Base-by-base conservation (phyloP, 2,797 vertebrate genomes). In the Adelosebastes latens region DNA sequence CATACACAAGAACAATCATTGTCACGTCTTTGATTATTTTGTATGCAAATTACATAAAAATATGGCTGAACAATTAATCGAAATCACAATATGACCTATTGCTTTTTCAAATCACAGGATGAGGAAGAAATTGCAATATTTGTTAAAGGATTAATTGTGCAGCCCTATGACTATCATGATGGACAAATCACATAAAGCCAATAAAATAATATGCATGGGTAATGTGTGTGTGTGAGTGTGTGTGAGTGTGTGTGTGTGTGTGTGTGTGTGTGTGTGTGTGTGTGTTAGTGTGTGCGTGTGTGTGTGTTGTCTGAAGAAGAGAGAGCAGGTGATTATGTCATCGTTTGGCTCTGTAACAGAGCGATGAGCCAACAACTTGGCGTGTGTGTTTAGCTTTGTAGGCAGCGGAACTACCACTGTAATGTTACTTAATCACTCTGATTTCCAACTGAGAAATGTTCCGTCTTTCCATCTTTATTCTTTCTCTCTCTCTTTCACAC, bases 261-360 rank as follows among this genome's bases (percentile, higher is more conserved):
- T 66, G 42, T 55, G 14, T 61, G 67, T 5, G 39, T 39, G 13
- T 16, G 39, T 16, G 39, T 5, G 36, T 39, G 36, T 14, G 12
- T 36, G 34, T 13, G 39, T 6, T 4, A 1, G 34, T 36, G 34
- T 39, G 39, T 0, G 32, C 2, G 32, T 34, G 10, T 0, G 46
- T 72, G 46, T 59, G 32, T 61, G 70, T 8, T 22, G 31, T 80
- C 71, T 59, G n/a, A 77, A 49, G 55, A 72, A 52, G 71, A 76
- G 25, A 36, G 75, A 88, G 76, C 89, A 90, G 82, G 80, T 83
- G 86, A 92, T 92, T 84, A 75, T 88, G 88, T 89, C 90, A 91
- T 91, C 53, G 61, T 79, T 76, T 91, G 79, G 79, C 87, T 84
- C 25, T 4, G 34, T 58, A 68, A 87, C 69, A 63, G 49, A 78